Evolutionary conservation across 2,888 invertebrate genomes (phyloP).

Genomic region (Bugulina stolonifera): DNA sequence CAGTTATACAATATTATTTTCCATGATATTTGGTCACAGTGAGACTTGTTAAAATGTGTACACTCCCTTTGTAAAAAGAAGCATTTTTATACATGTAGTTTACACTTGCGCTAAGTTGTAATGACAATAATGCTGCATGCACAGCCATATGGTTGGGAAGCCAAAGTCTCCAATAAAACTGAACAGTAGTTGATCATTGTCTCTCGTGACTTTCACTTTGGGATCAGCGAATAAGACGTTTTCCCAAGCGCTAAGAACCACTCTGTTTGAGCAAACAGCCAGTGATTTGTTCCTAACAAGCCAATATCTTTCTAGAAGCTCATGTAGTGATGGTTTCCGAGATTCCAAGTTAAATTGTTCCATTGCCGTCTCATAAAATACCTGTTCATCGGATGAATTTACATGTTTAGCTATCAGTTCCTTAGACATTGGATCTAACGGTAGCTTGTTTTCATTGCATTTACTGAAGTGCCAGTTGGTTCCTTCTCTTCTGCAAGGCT

Average conservation of each 20-base stretch:
- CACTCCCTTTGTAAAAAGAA: too few relatives aligned
- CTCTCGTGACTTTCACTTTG: background rate
- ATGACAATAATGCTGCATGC: too few relatives aligned
- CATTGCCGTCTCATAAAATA: background rate
- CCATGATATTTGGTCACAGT: too few relatives aligned
- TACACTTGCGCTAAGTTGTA: too few relatives aligned
- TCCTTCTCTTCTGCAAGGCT: background rate
- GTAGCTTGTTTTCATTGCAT: background rate
- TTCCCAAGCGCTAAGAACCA: background rate
- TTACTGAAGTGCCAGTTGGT: background rate
- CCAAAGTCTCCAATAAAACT: too few relatives aligned
- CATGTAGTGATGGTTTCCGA: background rate
- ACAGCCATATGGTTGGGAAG: too few relatives aligned
- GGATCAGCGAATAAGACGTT: constrained; percentile 6
- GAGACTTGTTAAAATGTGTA: too few relatives aligned
- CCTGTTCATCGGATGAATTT: background rate
- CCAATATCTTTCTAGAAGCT: background rate
- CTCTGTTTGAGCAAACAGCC: background rate
- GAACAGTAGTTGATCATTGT: too few relatives aligned
- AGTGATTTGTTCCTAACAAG: background rate
- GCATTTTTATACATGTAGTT: too few relatives aligned
- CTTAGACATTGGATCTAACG: background rate
- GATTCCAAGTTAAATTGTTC: background rate
- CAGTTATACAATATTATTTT: too few relatives aligned
- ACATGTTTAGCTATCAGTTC: background rate